Base-by-base conservation (phyloP, 2,113 vertebrate genomes). In the Corythaixoides concolor region DNA sequence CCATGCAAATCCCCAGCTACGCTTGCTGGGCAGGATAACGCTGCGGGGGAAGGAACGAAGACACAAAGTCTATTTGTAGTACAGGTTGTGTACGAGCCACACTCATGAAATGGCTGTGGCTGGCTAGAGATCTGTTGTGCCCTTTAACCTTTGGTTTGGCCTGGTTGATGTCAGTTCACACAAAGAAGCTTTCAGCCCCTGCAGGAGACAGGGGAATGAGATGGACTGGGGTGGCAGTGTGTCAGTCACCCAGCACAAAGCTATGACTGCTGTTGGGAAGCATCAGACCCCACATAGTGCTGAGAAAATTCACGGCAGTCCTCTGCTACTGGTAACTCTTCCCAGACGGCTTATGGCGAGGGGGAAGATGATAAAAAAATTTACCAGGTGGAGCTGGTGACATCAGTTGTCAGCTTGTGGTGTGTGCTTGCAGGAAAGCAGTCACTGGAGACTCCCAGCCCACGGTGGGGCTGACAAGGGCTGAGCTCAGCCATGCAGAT, bases 101-200 rank as follows among this genome's bases (percentile, higher is more conserved):
- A 0, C 12, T 69, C 43, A 28, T 1, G 0, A 63, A 81, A 77
- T 17, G 20, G 18, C 37, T 78, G 68, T 0, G 0, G 11, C 62
- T 92, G 86, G 37, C 53, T 73, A 28, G 47, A 59, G 47, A 39
- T 13, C 56, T 78, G 41, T 55, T 49, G 24, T 49, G 23, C 41
- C 41, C 28, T 88, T 59, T 85, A 20, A 49, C 70, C 43, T 79
- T 50, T 76, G 22, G 28, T 68, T 45, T 72, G 55, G 24, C 24
- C 28, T 1, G 39, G 26, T 33, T 6, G 5, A 12, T 72, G 59
- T 19, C 43, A 73, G 79, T 58, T 85, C n/a, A 27, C 52, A 47
- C 43, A 63, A 60, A 50, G 62, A 37, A 47, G 70, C 39, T 85
- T 67, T 83, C 58, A 49, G 58, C 26, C 59, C 28, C 72, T 43